Conservation (phyloP, 2,888 invertebrate species). For the Tenthredo mesomela region DNA sequence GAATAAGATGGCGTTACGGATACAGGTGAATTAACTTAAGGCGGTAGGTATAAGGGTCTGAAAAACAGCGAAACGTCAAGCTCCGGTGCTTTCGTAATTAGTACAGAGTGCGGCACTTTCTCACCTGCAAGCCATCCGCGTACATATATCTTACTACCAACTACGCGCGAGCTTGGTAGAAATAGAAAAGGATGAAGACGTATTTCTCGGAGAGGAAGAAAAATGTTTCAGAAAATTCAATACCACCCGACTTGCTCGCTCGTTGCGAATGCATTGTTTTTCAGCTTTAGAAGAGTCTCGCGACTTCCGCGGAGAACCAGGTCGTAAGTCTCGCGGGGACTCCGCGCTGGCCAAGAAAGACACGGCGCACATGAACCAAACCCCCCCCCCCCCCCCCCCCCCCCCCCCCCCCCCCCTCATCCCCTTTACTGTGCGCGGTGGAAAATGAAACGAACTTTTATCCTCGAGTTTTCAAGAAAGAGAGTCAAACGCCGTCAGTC, state of each 20-base stretch:
- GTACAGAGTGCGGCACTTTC: conserved; percentile 50
- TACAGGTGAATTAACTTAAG: conserved; percentile 47
- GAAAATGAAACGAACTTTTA: conserved; percentile 43
- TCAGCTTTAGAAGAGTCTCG: conserved; percentile 14
- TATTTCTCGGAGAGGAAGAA: conserved; percentile 4
- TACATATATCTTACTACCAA: conserved; percentile 44
- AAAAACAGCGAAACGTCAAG: conserved; percentile 46
- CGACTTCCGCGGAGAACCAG: conserved; percentile 27
- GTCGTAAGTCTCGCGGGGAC: conserved; percentile 40
- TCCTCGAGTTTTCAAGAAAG: conserved; percentile 41
- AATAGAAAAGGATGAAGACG: conserved; percentile 20
- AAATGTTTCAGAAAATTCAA: conserved; percentile 50
- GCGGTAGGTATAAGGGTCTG: conserved; percentile 31
- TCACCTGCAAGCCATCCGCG: conserved; percentile 45
- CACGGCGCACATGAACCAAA: conserved; percentile 19
- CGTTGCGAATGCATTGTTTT: conserved; percentile 44
- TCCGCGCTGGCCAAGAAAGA: conserved; percentile 25
- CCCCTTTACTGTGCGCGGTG: neutral
- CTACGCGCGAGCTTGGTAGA: conserved; percentile 2
- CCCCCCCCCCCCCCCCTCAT: no score
- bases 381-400: no score
- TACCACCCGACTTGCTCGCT: conserved; percentile 26
- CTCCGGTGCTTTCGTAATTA: conserved; percentile 44
- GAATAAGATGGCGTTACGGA: conserved; percentile 40
- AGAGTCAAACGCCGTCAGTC: conserved; percentile 47